phyloP scores from a whole-genome alignment of 1,140 invertebrate genomes.

The Ephestia elutella region DNA sequence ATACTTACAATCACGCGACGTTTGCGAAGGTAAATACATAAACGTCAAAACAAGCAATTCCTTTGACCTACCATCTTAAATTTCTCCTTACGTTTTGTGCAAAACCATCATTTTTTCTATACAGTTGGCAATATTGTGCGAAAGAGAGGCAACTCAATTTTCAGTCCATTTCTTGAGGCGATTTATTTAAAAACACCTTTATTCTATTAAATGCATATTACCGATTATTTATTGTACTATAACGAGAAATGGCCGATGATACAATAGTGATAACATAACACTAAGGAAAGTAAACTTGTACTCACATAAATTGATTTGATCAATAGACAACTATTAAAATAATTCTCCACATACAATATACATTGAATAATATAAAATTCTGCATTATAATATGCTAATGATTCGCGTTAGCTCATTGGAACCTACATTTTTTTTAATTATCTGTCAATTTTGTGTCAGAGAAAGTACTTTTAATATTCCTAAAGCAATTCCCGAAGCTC shows the following conservation, averaged over 20 bases:
- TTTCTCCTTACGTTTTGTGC: too few relatives aligned
- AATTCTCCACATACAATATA: conserved; percentile 56
- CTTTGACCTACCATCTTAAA: too few relatives aligned
- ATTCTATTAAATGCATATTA: conserved; percentile 65
- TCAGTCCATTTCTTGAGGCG: not conserved
- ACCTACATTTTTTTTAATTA: not conserved
- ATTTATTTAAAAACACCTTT: conserved; percentile 31
- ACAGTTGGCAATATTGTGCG: not conserved
- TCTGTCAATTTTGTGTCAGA: not conserved
- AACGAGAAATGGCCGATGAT: conserved; percentile 36
- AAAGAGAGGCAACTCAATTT: not conserved
- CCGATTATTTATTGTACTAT: conserved; percentile 34
- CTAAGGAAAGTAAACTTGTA: conserved; percentile 53
- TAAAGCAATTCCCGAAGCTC: too few relatives aligned
- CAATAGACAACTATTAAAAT: conserved; percentile 53
- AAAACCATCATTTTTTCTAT: too few relatives aligned
- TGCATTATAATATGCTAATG: conserved; percentile 33
- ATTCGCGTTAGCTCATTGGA: conserved; percentile 10
- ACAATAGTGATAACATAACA: conserved; percentile 25
- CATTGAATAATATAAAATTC: conserved; percentile 57
- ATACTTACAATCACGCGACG: too few relatives aligned
- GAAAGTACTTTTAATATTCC: too few relatives aligned
- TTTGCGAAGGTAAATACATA: too few relatives aligned
- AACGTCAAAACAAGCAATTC: too few relatives aligned
- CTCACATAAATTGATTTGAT: conserved; percentile 46